phyloP scores from a whole-genome alignment of 2,888 invertebrate species.

The Ichneumoninae sp. region DNA sequence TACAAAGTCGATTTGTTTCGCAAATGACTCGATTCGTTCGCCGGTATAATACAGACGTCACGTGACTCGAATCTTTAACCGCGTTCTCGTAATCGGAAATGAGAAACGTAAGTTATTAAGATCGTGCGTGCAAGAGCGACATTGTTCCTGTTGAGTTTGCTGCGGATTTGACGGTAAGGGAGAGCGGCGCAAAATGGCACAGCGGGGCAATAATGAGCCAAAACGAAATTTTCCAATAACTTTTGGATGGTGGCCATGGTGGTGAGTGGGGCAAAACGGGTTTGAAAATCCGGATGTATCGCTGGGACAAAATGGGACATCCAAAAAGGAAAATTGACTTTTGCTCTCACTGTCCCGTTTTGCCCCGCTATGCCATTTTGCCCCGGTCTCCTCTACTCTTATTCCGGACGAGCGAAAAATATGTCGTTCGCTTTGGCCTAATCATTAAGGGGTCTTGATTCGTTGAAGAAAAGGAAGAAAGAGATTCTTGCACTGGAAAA shows the following conservation, averaged over 20 bases:
- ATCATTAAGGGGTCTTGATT: slow-evolving; percentile 12
- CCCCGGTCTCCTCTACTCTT: too few species aligned
- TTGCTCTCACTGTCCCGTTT: too few species aligned
- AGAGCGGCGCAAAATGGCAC: too few species aligned
- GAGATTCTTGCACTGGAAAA: slow-evolving; percentile 3
- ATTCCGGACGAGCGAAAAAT: not conserved
- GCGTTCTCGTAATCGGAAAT: slow-evolving; percentile 4
- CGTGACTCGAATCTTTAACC: slow-evolving; percentile 36
- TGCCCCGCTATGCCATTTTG: too few species aligned
- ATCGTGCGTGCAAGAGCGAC: not conserved
- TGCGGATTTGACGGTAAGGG: not conserved
- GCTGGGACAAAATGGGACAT: too few species aligned
- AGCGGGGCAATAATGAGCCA: too few species aligned
- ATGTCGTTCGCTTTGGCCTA: slow-evolving; percentile 10
- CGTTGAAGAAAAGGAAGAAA: slow-evolving; percentile 16
- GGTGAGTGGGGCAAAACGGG: too few species aligned
- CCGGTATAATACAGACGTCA: slow-evolving; percentile 8
- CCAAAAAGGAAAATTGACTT: too few species aligned
- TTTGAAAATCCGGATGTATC: too few species aligned
- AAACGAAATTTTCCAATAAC: too few species aligned
- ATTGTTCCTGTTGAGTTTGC: not conserved
- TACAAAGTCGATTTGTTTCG: slow-evolving; percentile 43
- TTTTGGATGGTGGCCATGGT: too few species aligned
- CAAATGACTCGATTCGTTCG: slow-evolving; percentile 33
- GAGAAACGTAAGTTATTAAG: not conserved